Percentiles rank a stretch among this genome's conserved stretches.
phyloP scores from a whole-genome alignment of 2,113 vertebrate species.

The Laticauda colubrina region DNA sequence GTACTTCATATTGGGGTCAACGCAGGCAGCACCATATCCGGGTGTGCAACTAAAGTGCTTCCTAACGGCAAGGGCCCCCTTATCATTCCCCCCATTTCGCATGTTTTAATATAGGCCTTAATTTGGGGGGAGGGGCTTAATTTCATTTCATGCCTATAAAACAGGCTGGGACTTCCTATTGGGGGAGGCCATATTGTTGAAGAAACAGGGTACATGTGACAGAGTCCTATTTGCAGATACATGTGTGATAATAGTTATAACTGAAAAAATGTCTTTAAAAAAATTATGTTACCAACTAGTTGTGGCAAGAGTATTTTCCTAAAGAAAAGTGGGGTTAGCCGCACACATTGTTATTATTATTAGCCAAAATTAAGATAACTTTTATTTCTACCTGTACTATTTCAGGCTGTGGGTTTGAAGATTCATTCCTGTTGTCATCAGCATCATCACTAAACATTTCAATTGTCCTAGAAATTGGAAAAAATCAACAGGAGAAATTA shows the following conservation, averaged over 20 bases:
- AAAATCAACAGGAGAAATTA: background rate
- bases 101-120: too few species aligned
- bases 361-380: background rate
- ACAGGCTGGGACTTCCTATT: too few species aligned
- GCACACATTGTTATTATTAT: background rate
- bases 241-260: background rate
- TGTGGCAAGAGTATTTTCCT: background rate
- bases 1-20: too few species aligned
- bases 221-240: background rate
- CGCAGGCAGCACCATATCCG: too few species aligned
- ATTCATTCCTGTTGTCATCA: background rate
- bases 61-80: too few species aligned
- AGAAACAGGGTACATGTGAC: background rate
- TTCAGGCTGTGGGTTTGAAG: background rate
- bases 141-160: too few species aligned
- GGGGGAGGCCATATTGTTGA: too few species aligned
- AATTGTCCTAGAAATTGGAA: slow-evolving; percentile 20
- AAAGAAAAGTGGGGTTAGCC: background rate
- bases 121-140: too few species aligned
- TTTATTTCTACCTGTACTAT: slow-evolving; percentile 32
- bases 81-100: too few species aligned
- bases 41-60: too few species aligned
- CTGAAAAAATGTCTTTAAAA: background rate
- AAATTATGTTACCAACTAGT: background rate
- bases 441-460: slow-evolving; percentile 40